Evolutionary conservation across 2,113 vertebrate genomes (phyloP).

Genomic region (Dinomys branickii): DNA sequence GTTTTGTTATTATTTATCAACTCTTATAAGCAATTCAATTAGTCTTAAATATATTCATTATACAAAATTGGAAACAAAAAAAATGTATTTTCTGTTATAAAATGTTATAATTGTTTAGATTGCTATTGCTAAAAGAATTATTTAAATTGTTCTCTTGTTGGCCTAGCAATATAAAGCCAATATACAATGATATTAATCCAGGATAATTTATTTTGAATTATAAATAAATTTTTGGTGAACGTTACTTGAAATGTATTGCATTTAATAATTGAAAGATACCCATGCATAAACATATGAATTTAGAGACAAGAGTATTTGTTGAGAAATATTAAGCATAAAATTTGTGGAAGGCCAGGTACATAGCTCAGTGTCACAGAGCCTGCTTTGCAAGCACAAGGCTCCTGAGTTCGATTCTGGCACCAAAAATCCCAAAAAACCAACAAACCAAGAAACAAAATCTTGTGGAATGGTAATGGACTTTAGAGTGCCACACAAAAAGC

Average conservation of each 20-base stretch:
- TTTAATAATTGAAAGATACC: neutral
- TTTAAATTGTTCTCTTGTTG: neutral
- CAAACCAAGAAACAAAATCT: neutral
- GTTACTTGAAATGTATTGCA: neutral
- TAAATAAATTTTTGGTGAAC: neutral
- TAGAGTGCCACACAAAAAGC: neutral
- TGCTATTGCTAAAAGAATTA: neutral
- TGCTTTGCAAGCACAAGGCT: no score
- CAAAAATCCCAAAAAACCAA: no score
- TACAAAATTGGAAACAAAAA: neutral
- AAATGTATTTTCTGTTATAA: neutral
- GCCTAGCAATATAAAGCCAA: neutral
- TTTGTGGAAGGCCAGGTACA: neutral
- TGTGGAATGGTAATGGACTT: neutral
- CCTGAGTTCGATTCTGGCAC: no score
- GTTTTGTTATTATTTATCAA: neutral
- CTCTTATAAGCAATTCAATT: neutral
- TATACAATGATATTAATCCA: neutral
- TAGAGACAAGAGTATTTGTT: neutral
- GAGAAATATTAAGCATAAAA: neutral
- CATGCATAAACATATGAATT: neutral
- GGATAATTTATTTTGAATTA: neutral
- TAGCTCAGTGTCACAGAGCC: no score
- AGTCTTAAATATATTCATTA: neutral
- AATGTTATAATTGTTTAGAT: neutral